A percentile compares a stretch with the other conserved stretches of the same genome.
Conservation (phyloP, 2,797 vertebrate species). For the Orientallactaga sibirica region DNA sequence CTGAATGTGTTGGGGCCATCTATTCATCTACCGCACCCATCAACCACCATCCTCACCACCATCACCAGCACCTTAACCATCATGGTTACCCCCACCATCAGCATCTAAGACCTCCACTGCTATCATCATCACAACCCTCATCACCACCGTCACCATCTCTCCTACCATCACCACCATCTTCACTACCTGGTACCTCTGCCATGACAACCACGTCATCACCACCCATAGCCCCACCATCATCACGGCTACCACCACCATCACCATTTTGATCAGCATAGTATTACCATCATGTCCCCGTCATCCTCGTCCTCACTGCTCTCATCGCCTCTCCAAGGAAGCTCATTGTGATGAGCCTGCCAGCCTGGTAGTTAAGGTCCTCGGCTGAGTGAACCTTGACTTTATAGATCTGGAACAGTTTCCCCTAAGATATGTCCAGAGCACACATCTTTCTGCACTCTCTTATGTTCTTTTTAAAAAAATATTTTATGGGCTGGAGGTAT, state of each 20-base stretch:
- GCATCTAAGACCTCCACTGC: too few relatives aligned
- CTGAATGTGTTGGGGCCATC: too few relatives aligned
- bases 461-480: too few relatives aligned
- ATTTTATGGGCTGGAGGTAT: too few relatives aligned
- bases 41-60: neutral
- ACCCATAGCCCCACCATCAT: neutral
- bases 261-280: too few relatives aligned
- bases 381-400: neutral
- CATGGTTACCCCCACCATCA: too few relatives aligned
- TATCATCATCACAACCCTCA: too few relatives aligned
- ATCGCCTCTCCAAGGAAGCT: neutral
- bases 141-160: too few relatives aligned
- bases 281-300: too few relatives aligned
- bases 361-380: neutral
- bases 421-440: neutral
- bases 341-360: fast-evolving
- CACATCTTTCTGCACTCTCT: neutral
- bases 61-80: neutral
- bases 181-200: neutral
- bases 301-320: too few relatives aligned
- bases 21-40: fast-evolving
- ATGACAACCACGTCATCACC: neutral
- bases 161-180: too few relatives aligned
- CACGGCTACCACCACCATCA: neutral
- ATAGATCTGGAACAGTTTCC: neutral